Percentiles rank a stretch among this genome's conserved stretches.
These are phyloP conservation scores for Monoplex corrugatus DNA, from an alignment of 2,888 invertebrate species.

Conservation along the genomic window DNA sequence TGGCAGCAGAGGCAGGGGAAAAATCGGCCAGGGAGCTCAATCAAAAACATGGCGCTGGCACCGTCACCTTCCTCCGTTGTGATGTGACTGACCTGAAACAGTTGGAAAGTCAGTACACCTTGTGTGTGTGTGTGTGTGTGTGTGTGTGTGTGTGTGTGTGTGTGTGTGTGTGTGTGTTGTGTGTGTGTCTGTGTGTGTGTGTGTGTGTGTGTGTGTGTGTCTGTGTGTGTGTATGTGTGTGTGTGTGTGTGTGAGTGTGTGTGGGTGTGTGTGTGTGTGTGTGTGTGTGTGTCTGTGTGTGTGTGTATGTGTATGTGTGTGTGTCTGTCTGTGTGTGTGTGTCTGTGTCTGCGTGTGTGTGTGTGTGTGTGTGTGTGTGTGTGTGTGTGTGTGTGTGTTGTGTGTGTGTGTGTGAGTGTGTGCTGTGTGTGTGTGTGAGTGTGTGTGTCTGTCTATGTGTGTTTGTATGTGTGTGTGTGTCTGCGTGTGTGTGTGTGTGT, in stretches of 20 bases:
- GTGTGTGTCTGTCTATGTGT: background rate
- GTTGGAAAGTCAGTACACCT: slow-evolving; percentile 34
- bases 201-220: background rate
- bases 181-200: background rate
- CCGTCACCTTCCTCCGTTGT: slow-evolving; percentile 45
- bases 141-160: background rate
- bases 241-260: no score
- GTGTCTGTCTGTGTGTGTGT: background rate
- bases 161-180: background rate
- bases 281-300: background rate
- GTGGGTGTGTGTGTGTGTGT: no score
- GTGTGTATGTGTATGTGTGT: background rate
- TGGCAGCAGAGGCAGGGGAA: slow-evolving; percentile 40
- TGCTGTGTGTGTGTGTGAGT: background rate
- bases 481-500: background rate
- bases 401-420: background rate
- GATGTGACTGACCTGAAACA: slow-evolving; percentile 46
- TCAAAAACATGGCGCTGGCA: slow-evolving; percentile 40
- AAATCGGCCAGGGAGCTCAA: slow-evolving; percentile 22
- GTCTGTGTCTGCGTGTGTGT: background rate
- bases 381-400: background rate
- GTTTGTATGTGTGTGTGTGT: background rate
- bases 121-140: background rate
- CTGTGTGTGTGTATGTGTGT: background rate
- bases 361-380: background rate